Evolutionary conservation across 1,140 invertebrate species (phyloP).

Genomic region (Metaphire vulgaris): DNA sequence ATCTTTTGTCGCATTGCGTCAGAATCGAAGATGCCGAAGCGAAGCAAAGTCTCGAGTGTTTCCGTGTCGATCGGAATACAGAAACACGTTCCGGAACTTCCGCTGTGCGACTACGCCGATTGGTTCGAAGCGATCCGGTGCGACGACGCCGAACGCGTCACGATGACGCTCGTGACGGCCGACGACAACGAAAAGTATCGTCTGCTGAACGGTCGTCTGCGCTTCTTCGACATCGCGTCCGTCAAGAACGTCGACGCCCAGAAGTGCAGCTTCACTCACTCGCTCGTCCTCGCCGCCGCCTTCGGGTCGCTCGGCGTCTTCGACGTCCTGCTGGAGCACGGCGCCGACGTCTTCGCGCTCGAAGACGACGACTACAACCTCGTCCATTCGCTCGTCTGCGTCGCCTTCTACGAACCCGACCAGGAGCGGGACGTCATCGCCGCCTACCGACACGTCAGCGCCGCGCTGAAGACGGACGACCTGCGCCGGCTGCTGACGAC

Average conservation of each 20-base stretch:
- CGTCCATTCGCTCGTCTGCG: background rate
- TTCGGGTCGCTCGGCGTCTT: background rate
- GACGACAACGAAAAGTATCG: background rate
- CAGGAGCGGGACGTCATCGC: background rate
- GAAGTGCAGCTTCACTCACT: background rate
- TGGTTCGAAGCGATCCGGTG: background rate
- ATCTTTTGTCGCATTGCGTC: too few species aligned
- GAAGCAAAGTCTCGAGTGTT: too few species aligned
- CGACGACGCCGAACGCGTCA: background rate
- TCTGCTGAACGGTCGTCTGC: background rate
- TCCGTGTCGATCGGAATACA: too few species aligned
- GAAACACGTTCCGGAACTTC: too few species aligned
- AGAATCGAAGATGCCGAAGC: too few species aligned
- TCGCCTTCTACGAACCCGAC: background rate
- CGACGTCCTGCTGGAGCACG: background rate
- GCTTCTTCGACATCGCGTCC: background rate
- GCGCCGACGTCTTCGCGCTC: background rate
- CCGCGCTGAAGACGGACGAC: background rate
- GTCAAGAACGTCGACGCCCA: background rate
- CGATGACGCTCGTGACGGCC: background rate
- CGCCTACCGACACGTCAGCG: background rate
- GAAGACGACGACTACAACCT: background rate
- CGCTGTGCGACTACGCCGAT: background rate
- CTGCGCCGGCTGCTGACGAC: background rate
- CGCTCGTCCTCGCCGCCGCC: background rate